Base-by-base conservation (phyloP, 37 sponge, comb jelly and placozoan genomes). In the Lycopodina hypogea region DNA sequence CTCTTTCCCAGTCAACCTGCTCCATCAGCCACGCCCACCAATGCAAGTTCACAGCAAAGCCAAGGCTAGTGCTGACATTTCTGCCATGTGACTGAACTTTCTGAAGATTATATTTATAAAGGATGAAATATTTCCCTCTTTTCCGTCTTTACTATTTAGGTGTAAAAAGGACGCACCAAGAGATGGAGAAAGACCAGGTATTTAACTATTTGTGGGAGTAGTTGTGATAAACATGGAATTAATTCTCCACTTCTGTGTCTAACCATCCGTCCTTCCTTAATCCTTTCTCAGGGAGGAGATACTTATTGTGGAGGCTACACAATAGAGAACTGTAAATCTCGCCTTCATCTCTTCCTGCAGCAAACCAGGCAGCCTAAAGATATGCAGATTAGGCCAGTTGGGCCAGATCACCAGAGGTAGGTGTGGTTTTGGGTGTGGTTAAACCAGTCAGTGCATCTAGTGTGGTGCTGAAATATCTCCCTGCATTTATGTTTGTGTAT, bases 331-430 rank as follows among this genome's bases (percentile, higher is more conserved):
- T 85, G 88, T 63, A 84, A 86, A 62, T 81, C 86, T 52, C 73
- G 85, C 29, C 86, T 92, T 0, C 65, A 85, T 59, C 78, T 84
- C 66, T 92, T 82, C 76, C 78, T 92, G 21, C 86, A 92, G 83
- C 82, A 92, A 73, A 92, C 86, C 34, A 73, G 79, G 34, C 89
- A 88, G 76, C 77, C 81, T 17, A 91, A 69, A 66, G 92, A 83
- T 45, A 91, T 91, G 73, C 70, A 83, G 60, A 60, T 87, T 21
- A 61, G 77, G 30, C 59, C 89, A 1, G 51, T 64, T 3, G 89
- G 89, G 3, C 89, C 89, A 1, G 83, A 77, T 34, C 89, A 88
- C 75, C 71, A 71, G 78, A 77, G 78, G 89, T 88, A 19, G 9
- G 72, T 58, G 42, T 56, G 56, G 55, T 32, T 55, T 3, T 71